Percentiles rank a stretch among this genome's conserved stretches.
phyloP scores from a whole-genome alignment of 2,888 invertebrate species.

The Limnephilus marmoratus region DNA sequence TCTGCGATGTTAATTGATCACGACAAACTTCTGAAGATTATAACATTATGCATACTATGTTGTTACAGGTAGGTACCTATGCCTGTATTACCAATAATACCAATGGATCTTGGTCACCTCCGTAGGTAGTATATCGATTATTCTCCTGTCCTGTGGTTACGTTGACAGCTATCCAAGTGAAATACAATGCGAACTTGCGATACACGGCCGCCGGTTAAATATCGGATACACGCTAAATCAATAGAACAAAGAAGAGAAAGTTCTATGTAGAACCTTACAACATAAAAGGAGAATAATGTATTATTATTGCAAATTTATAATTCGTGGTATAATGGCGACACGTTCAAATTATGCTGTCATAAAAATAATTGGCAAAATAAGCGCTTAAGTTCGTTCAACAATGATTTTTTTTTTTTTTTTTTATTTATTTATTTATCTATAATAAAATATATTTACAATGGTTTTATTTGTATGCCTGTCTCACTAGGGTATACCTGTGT shows the following conservation, averaged over 20 bases:
- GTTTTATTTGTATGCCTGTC: too few relatives aligned
- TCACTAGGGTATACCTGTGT: too few relatives aligned
- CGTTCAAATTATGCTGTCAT: background rate
- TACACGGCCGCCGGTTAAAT: background rate
- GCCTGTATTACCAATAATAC: background rate
- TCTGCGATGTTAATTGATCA: background rate
- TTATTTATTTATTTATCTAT: too few relatives aligned
- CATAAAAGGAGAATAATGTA: background rate
- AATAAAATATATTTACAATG: too few relatives aligned
- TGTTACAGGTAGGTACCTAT: too few relatives aligned
- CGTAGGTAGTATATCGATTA: background rate
- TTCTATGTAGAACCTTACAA: background rate
- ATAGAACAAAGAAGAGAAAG: background rate
- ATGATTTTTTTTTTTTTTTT: too few relatives aligned
- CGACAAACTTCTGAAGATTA: background rate
- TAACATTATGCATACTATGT: background rate
- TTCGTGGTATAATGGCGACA: background rate
- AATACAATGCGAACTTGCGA: background rate
- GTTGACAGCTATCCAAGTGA: background rate
- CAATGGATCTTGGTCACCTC: background rate
- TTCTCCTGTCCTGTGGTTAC: background rate
- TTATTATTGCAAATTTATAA: background rate
- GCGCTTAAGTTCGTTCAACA: background rate
- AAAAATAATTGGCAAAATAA: constrained; percentile 2
- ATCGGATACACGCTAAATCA: background rate